Conservation (phyloP, 2,888 invertebrate species). For the Philopedon plagiatum region DNA sequence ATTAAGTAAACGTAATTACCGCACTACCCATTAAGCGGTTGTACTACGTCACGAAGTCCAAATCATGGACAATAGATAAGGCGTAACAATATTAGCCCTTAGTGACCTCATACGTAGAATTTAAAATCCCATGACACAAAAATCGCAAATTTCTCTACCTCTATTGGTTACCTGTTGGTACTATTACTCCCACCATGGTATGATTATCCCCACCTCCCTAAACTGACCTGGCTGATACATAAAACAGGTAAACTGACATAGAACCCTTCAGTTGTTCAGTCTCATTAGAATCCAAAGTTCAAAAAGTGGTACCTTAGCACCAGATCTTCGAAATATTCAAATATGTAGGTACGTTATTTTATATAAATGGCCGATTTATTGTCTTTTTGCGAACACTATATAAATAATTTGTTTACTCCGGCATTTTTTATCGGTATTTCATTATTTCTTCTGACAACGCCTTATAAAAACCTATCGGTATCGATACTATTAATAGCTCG, state of each 20-base stretch:
- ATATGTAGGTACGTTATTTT: neutral
- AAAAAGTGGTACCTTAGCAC: neutral
- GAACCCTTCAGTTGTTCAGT: slow-evolving; percentile 21
- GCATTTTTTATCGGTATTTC: neutral
- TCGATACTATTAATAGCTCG: neutral
- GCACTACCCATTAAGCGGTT: neutral
- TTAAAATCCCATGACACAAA: neutral
- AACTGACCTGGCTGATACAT: neutral
- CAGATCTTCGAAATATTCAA: neutral
- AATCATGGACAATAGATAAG: neutral
- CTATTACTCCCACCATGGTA: neutral
- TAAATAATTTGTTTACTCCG: neutral
- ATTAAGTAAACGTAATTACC: too few species aligned
- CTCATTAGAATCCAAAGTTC: neutral
- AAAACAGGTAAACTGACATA: slow-evolving; percentile 10
- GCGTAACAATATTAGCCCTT: neutral
- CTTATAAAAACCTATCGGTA: neutral
- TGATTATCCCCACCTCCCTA: neutral
- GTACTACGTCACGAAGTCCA: neutral
- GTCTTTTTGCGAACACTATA: too few species aligned
- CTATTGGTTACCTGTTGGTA: neutral
- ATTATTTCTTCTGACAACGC: neutral
- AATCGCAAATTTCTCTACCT: neutral
- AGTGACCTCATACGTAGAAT: neutral
- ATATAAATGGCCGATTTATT: too few species aligned